Base-by-base conservation (phyloP, 92 coral and sea anemone genomes). In the Diadumene lineata region DNA sequence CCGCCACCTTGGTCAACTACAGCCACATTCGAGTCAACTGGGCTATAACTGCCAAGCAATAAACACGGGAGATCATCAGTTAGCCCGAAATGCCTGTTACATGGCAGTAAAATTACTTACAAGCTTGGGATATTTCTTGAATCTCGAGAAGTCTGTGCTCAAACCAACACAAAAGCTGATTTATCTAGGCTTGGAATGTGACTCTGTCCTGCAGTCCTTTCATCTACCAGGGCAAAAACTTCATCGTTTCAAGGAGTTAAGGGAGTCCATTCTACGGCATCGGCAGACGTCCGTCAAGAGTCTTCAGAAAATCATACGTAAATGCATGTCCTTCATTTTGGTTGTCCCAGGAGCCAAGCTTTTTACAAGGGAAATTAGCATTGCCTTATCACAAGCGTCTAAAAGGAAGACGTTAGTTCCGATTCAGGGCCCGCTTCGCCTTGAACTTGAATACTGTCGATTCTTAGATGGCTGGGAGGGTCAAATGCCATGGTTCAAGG, bases 331-430 rank as follows among this genome's bases (percentile, higher is more conserved):
- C 0, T 76, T 76, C 50, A 11, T 74, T 9, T 23, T 76, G 30
- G 56, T 64, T 15, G 85, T 84, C 10, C 89, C 81, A 7, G 89
- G 70, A 0, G 89, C 89, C n/a, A 81, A 55, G 43, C 69, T 84
- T 4, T 79, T 50, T 29, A 11, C 89, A 23, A 76, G 33, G 8
- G 85, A 76, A 18, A 79, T 84, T 27, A 56, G 72, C 6, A 31
- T 34, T 1, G 74, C 79, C 9, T 17, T 17, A 44, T 8, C 9
- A 44, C 19, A 21, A 21, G 19, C 10, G 24, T 53, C 58, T 3
- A 15, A 2, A 2, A 3, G 8, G 8, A 15, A 21, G 3, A 2
- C 2, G 7, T 3, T 6, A 13, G 19, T 53, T 3, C 4, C 19
- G 2, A 53, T 53, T 4, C 50, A 34, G 18, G 31, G 28, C 34